Conservation (phyloP, 2,113 vertebrate genomes). For the Hassar affinis region DNA sequence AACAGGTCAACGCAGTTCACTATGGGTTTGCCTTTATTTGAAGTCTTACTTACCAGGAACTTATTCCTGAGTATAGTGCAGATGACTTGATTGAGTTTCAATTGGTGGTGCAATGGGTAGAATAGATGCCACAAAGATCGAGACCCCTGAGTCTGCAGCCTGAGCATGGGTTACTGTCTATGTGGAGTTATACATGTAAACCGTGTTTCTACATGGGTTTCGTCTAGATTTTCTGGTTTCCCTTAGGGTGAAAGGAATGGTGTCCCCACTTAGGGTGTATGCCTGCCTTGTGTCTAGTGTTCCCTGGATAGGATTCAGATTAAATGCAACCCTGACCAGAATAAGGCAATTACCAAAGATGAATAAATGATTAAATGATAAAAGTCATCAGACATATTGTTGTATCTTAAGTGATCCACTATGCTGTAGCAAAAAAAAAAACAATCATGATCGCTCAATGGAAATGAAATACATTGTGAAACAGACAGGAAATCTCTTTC, state of each 20-base stretch:
- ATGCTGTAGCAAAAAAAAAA: neutral
- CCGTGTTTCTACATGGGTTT: neutral
- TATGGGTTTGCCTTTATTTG: neutral
- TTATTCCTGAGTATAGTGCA: neutral
- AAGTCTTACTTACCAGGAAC: neutral
- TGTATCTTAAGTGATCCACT: slow-evolving; percentile 8
- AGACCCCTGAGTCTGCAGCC: neutral
- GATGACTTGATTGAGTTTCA: neutral
- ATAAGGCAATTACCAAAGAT: neutral
- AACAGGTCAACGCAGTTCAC: neutral
- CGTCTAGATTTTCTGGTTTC: neutral
- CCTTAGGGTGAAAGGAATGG: neutral
- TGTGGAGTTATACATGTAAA: neutral
- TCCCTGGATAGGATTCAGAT: neutral
- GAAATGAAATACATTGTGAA: slow-evolving; percentile 32
- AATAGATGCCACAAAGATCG: neutral
- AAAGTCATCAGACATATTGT: slow-evolving; percentile 1
- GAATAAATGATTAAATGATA: no score
- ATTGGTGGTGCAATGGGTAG: neutral
- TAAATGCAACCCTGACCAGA: neutral
- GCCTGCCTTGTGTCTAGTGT: neutral
- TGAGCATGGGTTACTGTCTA: neutral
- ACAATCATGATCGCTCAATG: slow-evolving; percentile 20
- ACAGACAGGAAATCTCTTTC: slow-evolving; percentile 19
- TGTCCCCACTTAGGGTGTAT: neutral